phyloP scores from a whole-genome alignment of 2,888 invertebrate species.

The Ryuthela nishihirai region DNA sequence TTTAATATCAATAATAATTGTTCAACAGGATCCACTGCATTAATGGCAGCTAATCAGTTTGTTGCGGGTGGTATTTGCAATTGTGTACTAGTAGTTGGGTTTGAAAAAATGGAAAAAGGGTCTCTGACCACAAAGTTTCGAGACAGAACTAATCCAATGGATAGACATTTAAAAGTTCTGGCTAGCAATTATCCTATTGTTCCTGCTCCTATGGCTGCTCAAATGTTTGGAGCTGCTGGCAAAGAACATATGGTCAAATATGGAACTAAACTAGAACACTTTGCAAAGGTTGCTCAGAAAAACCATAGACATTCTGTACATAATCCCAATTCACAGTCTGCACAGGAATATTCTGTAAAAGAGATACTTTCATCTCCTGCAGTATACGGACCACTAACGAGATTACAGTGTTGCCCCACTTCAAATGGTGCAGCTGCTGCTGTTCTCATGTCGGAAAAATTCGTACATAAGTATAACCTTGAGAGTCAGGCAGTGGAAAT shows the following conservation, averaged over 20 bases:
- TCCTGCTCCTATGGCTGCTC: conserved; percentile 82
- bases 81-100: conserved; percentile 74
- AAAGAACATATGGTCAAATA: conserved; percentile 94
- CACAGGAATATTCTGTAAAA: conserved; percentile 82
- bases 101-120: conserved; percentile 97
- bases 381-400: conserved; percentile 88
- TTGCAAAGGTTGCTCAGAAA: conserved; percentile 96
- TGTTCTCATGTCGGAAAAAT: conserved; percentile 83
- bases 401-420: conserved; percentile 96
- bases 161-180: conserved; percentile 82
- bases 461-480: conserved; percentile 76
- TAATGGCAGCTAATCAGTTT: conserved; percentile 85
- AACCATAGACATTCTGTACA: conserved; percentile 96
- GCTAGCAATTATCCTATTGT: conserved; percentile 74
- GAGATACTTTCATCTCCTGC: conserved; percentile 75
- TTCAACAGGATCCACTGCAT: conserved; percentile 90
- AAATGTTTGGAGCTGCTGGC: conserved; percentile 95
- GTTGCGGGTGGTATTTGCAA: conserved; percentile 65
- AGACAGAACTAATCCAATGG: conserved; percentile 85
- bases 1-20: conserved; percentile 99
- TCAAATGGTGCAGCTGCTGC: conserved; percentile 97
- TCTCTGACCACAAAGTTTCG: conserved; percentile 71
- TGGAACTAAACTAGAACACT: conserved; percentile 85
- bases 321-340: conserved; percentile 95
- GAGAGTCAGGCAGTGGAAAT: conserved; percentile 90